Base-by-base conservation (phyloP, 2,797 vertebrate genomes). In the Amniataba percoides region DNA sequence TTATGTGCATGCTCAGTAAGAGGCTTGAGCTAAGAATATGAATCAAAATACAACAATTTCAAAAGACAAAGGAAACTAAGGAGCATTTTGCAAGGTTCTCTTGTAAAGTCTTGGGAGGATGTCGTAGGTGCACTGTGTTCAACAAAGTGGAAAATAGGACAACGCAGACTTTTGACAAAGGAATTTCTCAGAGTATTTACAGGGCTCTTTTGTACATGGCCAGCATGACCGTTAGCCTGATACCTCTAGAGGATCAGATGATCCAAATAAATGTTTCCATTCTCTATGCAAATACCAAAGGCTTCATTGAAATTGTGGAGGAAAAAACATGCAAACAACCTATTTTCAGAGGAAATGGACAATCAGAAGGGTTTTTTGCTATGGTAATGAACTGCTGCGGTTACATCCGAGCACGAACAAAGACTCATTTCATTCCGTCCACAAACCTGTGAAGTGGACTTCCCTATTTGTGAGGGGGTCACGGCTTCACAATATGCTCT, bases 1-100 rank as follows among this genome's bases (percentile, higher is more conserved):
- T 91, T 90, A 90, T 88, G 87, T 90, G 88, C 80, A 83, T 71
- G 85, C 90, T 89, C 92, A 83, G 92, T 85, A 21, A 88, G 91
- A 87, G 85, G 84, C 79, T 85, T 36, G 5, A 60, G 62, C 87
- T 77, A 45, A 82, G 72, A 86, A 92, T 78, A 90, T 87, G 86
- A 93, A 92, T 93, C 92, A 89, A 87, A 92, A 90, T 82, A 88
- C 83, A 87, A 91, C 89, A 79, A 87, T 89, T 89, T 91, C 43
- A 73, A 80, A 86, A 91, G 88, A 89, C 81, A 88, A 88, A 87
- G 81, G 71, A 79, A 90, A 55, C 74, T n/a, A 63, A 80, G 76
- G 23, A 80, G 87, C 58, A 73, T 88, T 86, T 87, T 78, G 40
- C 78, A 86, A 74, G 84, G 36, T 80, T 87, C 36, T 74, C 60